These are phyloP conservation scores for Craseonycteris thonglongyai DNA, from an alignment of 2,113 vertebrate species.

Conservation along the genomic window DNA sequence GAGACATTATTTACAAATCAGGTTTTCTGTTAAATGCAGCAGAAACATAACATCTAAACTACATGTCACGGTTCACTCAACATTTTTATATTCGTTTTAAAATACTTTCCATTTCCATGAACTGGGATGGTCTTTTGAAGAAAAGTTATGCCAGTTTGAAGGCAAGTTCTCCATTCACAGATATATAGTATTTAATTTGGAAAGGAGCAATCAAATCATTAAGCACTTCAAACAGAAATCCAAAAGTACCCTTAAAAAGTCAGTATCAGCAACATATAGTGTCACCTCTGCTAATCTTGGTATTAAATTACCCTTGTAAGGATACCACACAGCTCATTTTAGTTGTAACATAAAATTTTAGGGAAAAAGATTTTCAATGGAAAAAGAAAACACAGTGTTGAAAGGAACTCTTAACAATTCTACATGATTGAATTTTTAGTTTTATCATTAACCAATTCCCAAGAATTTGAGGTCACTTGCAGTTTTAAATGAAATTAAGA, in stretches of 20 bases:
- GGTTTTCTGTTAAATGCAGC: not conserved
- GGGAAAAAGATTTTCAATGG: not conserved
- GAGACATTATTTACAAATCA: not conserved
- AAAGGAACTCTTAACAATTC: not conserved
- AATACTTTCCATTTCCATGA: not conserved
- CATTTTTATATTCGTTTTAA: not conserved
- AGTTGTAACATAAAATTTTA: not conserved
- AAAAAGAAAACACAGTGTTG: not conserved
- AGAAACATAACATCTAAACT: not conserved
- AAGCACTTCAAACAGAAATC: slow-evolving; percentile 36
- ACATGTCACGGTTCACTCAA: not conserved
- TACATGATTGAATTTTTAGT: not conserved
- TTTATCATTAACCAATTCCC: not conserved
- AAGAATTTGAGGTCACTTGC: not conserved
- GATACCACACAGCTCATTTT: not conserved
- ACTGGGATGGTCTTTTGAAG: not conserved
- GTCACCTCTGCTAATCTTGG: not conserved
- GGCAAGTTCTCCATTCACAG: slow-evolving; percentile 20
- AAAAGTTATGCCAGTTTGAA: slow-evolving; percentile 1
- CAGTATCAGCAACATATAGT: not conserved
- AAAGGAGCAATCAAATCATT: slow-evolving; percentile 14
- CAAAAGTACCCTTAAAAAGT: not conserved
- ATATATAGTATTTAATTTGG: slow-evolving; percentile 18
- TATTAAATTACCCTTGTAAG: not conserved
- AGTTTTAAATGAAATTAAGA: slow-evolving; percentile 7